Base-by-base conservation (phyloP, 2,888 invertebrate species). In the Xestia rhomboidea region DNA sequence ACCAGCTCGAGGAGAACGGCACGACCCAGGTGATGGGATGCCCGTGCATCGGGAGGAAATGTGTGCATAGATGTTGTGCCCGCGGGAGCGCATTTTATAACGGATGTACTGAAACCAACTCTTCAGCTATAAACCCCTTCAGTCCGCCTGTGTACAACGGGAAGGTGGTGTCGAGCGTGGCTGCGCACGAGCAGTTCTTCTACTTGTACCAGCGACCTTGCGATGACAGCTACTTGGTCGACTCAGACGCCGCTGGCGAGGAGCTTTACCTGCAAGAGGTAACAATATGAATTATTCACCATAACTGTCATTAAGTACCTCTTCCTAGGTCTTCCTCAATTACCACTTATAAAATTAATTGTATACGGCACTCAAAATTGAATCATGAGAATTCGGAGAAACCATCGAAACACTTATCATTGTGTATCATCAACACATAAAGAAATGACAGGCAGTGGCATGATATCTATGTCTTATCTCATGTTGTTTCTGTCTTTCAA, bases 251-350 rank as follows among this genome's bases (percentile, higher is more conserved):
- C 11, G 72, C 79, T 0, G 64, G 77, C 8, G 93, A 94, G 67
- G 91, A 94, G 51, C 87, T 95, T 66, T 95, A 92, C 76, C 88
- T 96, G 49, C 96, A 96, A 92, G 91, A 95, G 93, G 96, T 96
- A 89, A 68, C 27, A 27, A n/a, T 62, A 41, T 66, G 1, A 24
- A 64, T 7, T 57, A 30, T 46, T 60, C 11, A 8, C n/a, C 24
- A 7, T 49, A n/a, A 21, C 6, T 5, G 11, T 34, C 34, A 11
- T 10, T 34, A 34, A 21, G 34, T 34, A 62, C 62, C 62, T 38
- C 11, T 2, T 7, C 11, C 24, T 38, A 38, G 21, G 49, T 51
- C 49, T 67, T 34, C 4, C 11, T 38, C 27, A 34, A 21, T 10
- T 60, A 24, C 6, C 49, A 18, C 13, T 24, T 15, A 13, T 49